These are phyloP conservation scores for Podarcis siculus DNA, from an alignment of 2,797 vertebrate genomes.

Conservation along the genomic window DNA sequence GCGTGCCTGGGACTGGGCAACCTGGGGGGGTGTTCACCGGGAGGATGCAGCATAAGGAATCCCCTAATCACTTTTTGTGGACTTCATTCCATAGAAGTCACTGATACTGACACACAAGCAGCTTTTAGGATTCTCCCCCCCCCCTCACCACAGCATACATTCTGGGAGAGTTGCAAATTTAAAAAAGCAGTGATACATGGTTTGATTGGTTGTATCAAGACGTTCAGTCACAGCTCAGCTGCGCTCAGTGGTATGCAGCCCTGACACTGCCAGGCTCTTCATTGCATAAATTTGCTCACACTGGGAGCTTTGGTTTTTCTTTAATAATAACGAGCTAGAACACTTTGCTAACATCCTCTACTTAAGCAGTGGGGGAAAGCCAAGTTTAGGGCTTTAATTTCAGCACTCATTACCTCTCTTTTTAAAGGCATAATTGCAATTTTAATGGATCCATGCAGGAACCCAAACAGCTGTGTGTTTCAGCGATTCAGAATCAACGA, in stretches of 20 bases:
- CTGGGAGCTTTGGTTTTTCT: constrained; percentile 20
- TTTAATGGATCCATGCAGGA: constrained; percentile 48
- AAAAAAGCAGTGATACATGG: background rate
- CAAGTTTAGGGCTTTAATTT: constrained; percentile 43
- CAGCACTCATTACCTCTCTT: constrained; percentile 54
- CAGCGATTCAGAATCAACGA: constrained; percentile 45
- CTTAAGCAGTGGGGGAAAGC: background rate
- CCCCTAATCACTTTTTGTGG: background rate
- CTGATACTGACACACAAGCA: background rate
- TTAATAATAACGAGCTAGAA: constrained; percentile 7
- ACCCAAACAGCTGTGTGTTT: constrained; percentile 27
- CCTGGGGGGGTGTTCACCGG: no score
- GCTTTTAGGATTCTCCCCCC: background rate
- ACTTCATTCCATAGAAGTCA: background rate
- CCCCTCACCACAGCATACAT: background rate
- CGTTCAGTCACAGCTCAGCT: background rate
- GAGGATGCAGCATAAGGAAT: background rate
- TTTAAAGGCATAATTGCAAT: constrained; percentile 47
- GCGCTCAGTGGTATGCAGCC: background rate
- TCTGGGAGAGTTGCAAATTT: background rate
- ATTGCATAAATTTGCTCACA: constrained; percentile 9
- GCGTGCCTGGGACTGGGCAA: no score
- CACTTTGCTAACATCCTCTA: constrained; percentile 33
- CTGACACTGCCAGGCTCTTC: background rate
- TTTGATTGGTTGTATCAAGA: constrained; percentile 20